Conservation (phyloP, 2,113 vertebrate species). For the Desmodus rotundus region DNA sequence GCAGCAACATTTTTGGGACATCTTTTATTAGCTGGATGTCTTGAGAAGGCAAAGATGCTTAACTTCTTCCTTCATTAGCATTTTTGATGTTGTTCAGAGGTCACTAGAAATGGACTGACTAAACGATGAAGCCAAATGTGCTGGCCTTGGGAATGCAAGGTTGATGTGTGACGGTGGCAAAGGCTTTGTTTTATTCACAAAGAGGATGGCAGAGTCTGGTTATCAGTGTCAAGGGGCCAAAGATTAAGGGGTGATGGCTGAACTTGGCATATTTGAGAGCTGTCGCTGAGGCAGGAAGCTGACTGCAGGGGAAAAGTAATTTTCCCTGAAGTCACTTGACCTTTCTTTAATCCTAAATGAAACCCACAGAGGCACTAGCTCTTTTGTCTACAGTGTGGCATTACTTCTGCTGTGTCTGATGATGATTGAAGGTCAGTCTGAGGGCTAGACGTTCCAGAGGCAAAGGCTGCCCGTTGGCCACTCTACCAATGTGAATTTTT, state of each 20-base stretch:
- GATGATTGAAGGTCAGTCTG: not conserved
- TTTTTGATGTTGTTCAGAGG: conserved; percentile 41
- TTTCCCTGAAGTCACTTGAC: conserved; percentile 36
- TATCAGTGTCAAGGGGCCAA: conserved; percentile 3
- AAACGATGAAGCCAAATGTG: not conserved
- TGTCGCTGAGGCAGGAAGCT: not conserved
- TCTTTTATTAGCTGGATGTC: conserved; percentile 32
- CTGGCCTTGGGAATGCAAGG: conserved; percentile 11
- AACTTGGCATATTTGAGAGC: not conserved
- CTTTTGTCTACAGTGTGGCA: not conserved
- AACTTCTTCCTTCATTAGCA: conserved; percentile 46
- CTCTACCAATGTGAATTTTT: not conserved
- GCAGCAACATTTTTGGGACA: not conserved
- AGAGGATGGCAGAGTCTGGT: not conserved
- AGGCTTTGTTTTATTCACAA: conserved; percentile 10
- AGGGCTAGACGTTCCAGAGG: not conserved
- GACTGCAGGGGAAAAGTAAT: conserved; percentile 26
- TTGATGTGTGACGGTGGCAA: not conserved
- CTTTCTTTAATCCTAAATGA: conserved; percentile 41
- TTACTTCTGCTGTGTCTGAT: not conserved
- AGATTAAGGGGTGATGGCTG: not conserved
- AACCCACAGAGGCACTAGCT: not conserved
- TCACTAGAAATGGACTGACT: not conserved
- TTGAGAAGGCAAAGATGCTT: conserved; percentile 48
- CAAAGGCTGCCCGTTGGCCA: not conserved